phyloP scores from a whole-genome alignment of 2,797 vertebrate genomes.

The Labroides dimidiatus region DNA sequence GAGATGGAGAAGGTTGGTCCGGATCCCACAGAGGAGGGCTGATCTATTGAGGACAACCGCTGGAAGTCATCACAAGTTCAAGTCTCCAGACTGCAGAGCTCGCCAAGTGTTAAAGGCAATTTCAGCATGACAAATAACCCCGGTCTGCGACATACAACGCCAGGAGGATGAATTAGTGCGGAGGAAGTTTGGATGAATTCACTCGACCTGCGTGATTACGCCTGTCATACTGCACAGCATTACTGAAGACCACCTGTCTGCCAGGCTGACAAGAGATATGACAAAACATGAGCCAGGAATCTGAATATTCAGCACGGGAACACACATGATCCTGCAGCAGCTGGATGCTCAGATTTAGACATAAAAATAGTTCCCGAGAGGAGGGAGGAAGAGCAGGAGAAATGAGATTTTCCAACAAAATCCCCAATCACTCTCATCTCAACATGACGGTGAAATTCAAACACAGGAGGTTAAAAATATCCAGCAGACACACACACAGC shows the following conservation, averaged over 20 bases:
- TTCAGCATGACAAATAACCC: conserved; percentile 13
- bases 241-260: neutral
- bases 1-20: conserved; percentile 13
- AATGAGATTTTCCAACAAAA: conserved; percentile 3
- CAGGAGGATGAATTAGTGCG: neutral
- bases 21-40: conserved; percentile 1
- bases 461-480: neutral
- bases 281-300: conserved; percentile 16
- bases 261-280: neutral
- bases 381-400: neutral
- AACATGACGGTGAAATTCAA: neutral
- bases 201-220: neutral
- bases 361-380: neutral
- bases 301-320: neutral
- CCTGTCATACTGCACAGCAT: neutral
- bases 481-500: neutral
- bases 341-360: conserved; percentile 9
- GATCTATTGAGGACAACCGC: conserved; percentile 11
- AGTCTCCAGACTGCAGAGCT: conserved; percentile 4
- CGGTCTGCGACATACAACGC: neutral
- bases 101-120: conserved; percentile 13
- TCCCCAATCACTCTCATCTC: neutral
- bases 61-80: conserved; percentile 35
- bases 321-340: conserved; percentile 1
- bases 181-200: conserved; percentile 9